Conservation (phyloP, 1,140 invertebrate genomes). For the Drepana arcuata region DNA sequence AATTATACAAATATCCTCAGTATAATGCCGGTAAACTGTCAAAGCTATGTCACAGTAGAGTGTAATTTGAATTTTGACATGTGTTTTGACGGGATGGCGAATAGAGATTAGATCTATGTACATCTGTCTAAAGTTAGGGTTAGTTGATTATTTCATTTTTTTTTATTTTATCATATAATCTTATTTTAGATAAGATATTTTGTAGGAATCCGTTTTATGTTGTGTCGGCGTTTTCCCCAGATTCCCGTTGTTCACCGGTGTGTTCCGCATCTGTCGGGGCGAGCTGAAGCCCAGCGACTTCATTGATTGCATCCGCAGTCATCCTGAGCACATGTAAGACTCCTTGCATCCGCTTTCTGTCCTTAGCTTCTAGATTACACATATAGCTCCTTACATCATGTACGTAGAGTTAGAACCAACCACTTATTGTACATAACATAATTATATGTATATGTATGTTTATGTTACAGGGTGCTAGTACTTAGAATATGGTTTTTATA, state of each 20-base stretch:
- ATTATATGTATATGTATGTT: constrained; percentile 36
- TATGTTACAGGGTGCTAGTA: constrained; percentile 60
- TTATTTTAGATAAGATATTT: background rate
- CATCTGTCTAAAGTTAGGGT: no score
- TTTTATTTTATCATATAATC: background rate
- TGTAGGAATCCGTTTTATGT: background rate
- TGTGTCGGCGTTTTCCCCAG: constrained; percentile 63
- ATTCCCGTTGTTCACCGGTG: constrained; percentile 95
- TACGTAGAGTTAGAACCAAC: constrained; percentile 27
- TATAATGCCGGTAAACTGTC: no score
- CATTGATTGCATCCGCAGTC: constrained; percentile 92
- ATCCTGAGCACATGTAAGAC: constrained; percentile 96
- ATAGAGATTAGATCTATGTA: no score
- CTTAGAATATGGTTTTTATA: constrained; percentile 35
- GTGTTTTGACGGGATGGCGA: no score
- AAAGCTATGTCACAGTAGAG: no score
- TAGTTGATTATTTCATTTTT: no score
- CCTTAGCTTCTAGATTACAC: constrained; percentile 26
- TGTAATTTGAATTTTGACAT: no score
- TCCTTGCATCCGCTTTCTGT: constrained; percentile 23
- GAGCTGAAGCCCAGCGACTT: constrained; percentile 85
- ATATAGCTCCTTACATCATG: background rate
- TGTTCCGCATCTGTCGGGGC: constrained; percentile 92
- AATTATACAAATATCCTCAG: no score
- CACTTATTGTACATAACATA: constrained; percentile 37